A percentile compares a stretch with the other conserved stretches of the same genome.
Conservation (phyloP, 2,113 vertebrate genomes). For the Cyanoramphus novaezelandiae region DNA sequence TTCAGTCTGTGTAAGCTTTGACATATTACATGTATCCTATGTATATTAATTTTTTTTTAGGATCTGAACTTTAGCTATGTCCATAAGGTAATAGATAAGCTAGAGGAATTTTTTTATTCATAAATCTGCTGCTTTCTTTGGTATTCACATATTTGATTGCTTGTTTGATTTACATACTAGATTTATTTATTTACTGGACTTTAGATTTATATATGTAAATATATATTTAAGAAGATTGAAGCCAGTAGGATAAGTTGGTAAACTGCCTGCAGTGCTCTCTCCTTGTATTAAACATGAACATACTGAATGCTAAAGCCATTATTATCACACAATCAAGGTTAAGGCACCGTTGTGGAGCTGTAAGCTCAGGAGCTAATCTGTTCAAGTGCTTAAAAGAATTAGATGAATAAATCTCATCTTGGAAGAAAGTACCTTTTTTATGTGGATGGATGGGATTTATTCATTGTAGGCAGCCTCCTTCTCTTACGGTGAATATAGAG, state of each 20-base stretch:
- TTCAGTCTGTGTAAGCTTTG: not conserved
- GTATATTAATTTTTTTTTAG: not conserved
- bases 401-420: not conserved
- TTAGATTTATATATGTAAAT: not conserved
- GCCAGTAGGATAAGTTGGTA: not conserved
- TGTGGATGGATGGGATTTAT: not conserved
- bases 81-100: not conserved
- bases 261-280: not conserved
- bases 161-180: not conserved
- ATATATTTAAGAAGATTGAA: not conserved
- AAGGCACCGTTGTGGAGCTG: not conserved
- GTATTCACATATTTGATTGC: not conserved
- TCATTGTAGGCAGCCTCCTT: not conserved
- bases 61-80: not conserved
- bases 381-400: slow-evolving; percentile 3
- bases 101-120: not conserved
- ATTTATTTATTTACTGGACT: not conserved
- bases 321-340: not conserved
- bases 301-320: not conserved
- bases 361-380: not conserved
- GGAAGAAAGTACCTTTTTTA: not conserved
- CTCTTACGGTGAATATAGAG: not conserved
- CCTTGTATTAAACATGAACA: not conserved
- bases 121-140: not conserved
- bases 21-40: not conserved